phyloP scores from a whole-genome alignment of 2,113 vertebrate species.

The Lagenorhynchus albirostris region DNA sequence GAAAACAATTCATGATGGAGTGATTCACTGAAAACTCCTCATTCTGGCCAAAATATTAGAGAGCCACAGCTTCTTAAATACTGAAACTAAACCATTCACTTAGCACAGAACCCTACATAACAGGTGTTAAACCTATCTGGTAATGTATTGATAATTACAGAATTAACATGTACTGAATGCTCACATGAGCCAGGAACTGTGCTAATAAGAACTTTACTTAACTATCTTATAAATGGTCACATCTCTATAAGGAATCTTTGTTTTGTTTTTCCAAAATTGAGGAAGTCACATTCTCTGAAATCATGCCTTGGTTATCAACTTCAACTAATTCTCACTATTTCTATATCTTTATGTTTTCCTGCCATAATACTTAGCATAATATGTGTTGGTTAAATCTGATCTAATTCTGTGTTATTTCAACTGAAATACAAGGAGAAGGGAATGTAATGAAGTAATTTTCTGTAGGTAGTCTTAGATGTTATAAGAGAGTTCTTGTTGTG shows the following conservation, averaged over 20 bases:
- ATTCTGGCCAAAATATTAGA: not conserved
- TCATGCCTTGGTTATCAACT: not conserved
- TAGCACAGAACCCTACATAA: not conserved
- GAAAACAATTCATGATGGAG: not conserved
- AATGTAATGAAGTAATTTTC: conserved; percentile 11
- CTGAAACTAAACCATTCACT: not conserved
- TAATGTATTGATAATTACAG: not conserved
- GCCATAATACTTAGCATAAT: not conserved
- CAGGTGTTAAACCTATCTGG: not conserved
- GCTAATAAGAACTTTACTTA: not conserved
- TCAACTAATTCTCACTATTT: not conserved
- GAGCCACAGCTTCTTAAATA: not conserved
- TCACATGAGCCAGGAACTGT: not conserved
- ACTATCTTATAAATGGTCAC: not conserved
- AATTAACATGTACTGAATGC: not conserved
- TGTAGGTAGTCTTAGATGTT: not conserved
- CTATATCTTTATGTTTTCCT: not conserved
- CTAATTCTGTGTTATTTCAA: conserved; percentile 31
- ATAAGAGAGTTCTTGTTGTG: not conserved
- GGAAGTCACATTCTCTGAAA: conserved; percentile 12
- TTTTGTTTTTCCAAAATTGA: not conserved
- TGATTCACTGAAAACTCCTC: conserved; percentile 11
- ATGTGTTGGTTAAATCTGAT: not conserved
- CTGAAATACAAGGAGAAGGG: not conserved
- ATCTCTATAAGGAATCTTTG: not conserved